A percentile compares a stretch with the other conserved stretches of the same genome.
Evolutionary conservation across 1,140 invertebrate species (phyloP).

Genomic region (Augochlora pura): DNA sequence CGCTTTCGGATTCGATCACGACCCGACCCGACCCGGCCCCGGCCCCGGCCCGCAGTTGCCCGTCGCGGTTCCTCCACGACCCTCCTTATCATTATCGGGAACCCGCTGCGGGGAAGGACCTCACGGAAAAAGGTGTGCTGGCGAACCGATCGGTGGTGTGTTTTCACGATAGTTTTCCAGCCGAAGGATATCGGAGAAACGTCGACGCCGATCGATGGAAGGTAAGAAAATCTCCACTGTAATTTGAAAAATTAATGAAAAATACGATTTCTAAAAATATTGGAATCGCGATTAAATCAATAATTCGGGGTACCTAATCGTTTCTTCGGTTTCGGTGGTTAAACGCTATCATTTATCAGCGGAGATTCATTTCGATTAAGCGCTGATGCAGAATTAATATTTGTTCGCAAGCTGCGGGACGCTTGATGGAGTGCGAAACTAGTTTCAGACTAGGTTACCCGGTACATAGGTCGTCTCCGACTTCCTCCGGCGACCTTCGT

Average conservation of each 20-base stretch:
- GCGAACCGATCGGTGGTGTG: conserved; percentile 27
- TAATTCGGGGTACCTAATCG: no score
- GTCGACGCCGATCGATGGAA: conserved; percentile 5
- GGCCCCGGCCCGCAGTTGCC: background rate
- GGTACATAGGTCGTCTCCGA: conserved; percentile 53
- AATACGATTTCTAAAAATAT: no score
- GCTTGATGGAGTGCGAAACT: background rate
- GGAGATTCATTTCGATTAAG: background rate
- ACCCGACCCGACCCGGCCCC: background rate
- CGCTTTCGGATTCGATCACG: conserved; percentile 51
- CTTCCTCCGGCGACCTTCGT: conserved; percentile 61
- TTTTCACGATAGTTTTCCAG: conserved; percentile 1
- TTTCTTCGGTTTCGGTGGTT: no score
- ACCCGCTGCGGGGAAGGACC: background rate
- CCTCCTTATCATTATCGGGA: background rate
- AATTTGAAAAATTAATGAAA: no score
- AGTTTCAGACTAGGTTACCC: conserved; percentile 50
- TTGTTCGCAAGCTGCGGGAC: background rate
- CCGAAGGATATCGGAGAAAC: conserved; percentile 23
- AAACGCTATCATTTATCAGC: no score
- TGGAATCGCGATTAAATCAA: no score
- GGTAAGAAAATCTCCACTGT: conserved; percentile 12
- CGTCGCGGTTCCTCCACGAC: background rate
- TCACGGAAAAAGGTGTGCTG: background rate
- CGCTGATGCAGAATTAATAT: no score